Conservation (phyloP, 1,140 invertebrate species). For the Leptinotarsa undecemlineata region DNA sequence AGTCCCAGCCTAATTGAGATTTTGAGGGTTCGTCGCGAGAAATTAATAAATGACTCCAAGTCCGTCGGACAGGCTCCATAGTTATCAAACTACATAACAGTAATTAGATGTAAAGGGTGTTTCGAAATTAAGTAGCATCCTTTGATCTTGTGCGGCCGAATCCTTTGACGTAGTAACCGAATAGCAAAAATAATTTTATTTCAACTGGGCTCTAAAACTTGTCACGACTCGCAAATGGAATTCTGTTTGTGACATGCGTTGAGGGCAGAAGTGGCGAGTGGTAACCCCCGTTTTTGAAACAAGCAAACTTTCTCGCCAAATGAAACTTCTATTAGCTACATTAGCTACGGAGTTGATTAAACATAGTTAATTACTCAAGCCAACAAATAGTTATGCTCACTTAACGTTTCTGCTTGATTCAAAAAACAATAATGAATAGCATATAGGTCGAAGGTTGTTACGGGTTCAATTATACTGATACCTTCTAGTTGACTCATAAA, state of each 20-base stretch:
- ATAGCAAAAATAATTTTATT: not conserved
- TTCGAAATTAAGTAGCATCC: conserved; percentile 2
- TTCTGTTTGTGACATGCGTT: not conserved
- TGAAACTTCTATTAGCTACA: not conserved
- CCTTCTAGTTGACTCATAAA: too few species aligned
- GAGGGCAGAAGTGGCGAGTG: not conserved
- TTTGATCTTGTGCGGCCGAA: not conserved
- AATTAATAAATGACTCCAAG: not conserved
- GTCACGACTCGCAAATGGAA: not conserved
- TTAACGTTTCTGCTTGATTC: too few species aligned
- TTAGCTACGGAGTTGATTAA: not conserved
- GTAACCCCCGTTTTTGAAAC: not conserved
- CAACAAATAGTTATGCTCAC: too few species aligned
- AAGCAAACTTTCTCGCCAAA: not conserved
- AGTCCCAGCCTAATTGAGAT: not conserved
- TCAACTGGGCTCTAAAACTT: not conserved
- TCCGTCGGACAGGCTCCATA: not conserved
- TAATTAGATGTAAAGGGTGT: conserved; percentile 6
- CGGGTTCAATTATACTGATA: too few species aligned
- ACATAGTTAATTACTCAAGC: too few species aligned
- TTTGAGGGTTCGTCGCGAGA: not conserved
- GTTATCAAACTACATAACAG: conserved; percentile 3
- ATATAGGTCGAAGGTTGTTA: too few species aligned
- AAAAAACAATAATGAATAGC: too few species aligned
- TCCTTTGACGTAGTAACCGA: not conserved